phyloP scores from a whole-genome alignment of 2,888 invertebrate genomes.

The Ochropleura leucogaster region DNA sequence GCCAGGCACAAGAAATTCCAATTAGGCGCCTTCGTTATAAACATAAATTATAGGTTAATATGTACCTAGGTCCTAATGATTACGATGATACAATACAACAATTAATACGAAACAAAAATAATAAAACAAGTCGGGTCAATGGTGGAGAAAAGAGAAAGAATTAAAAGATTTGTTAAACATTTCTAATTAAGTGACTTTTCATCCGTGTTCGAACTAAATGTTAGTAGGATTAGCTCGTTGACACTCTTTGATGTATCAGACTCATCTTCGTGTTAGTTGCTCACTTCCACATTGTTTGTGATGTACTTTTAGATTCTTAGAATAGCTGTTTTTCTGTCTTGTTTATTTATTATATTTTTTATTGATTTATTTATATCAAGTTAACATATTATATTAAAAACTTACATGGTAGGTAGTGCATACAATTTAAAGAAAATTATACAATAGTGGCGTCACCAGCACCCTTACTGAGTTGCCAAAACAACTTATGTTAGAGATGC shows the following conservation, averaged over 20 bases:
- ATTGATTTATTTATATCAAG: too few species aligned
- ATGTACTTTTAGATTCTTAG: not conserved
- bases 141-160: not conserved
- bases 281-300: not conserved
- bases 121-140: conserved; percentile 2
- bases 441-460: too few species aligned
- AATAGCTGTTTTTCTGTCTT: not conserved
- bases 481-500: too few species aligned
- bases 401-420: too few species aligned
- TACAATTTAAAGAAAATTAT: too few species aligned
- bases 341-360: too few species aligned
- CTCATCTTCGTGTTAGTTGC: not conserved
- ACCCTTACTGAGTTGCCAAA: too few species aligned
- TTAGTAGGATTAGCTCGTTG: conserved; percentile 16
- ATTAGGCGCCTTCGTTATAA: conserved; percentile 48
- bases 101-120: not conserved
- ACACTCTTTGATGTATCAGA: conserved; percentile 8
- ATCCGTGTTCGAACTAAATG: conserved; percentile 44
- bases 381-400: too few species aligned
- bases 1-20: conserved; percentile 64
- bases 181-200: conserved; percentile 47
- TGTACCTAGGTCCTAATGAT: conserved; percentile 31
- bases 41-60: conserved; percentile 23
- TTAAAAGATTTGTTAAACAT: conserved; percentile 52
- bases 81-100: conserved; percentile 1